Base-by-base conservation (phyloP, 2,797 vertebrate species). In the Loriculus beryllinus region DNA sequence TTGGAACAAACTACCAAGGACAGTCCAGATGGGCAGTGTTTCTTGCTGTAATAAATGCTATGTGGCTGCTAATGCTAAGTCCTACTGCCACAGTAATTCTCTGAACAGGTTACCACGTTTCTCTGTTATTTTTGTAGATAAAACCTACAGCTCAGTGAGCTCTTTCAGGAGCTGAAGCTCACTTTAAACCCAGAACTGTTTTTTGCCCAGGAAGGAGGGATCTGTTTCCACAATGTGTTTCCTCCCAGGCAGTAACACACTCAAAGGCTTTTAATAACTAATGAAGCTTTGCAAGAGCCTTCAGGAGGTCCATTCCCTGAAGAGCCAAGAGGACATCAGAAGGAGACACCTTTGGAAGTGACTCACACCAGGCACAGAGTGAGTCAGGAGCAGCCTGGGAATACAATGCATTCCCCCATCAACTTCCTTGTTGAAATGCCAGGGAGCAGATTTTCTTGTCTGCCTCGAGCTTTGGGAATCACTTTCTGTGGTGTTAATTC, bases 331-430 rank as follows among this genome's bases (percentile, higher is more conserved):
- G 88, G 95, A 47, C 86, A 1, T 22, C 47, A 33, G 65, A 94
- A 94, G 88, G 90, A 94, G 82, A 94, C 42, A 54, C 74, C 54
- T 88, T 65, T 0, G 20, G 83, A 94, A 92, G 67, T 96, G 93
- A 93, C 86, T 96, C 96, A 95, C 13, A 6, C 42, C 88, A 43
- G 52, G 45, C 74, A 78, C 48, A 8, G 64, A 88, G 49, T 94
- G 93, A 96, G 77, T 94, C 95, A 93, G 92, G 68, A 93, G 88
- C 67, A 54, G 67, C 2, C 74, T 67, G 90, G 88, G 88, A 86
- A 93, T 81, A 33, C 1, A 2, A n/a, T 5, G 12, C 45, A 54
- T 39, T 9, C 33, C 35, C 52, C 16, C 54, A 35, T 49, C 62
- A 83, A 60, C 45, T 7, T 60, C 43, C 68, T 17, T 60, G 82